These are phyloP conservation scores for Rhinatrema bivittatum DNA, from an alignment of 2,797 vertebrate genomes.

Conservation along the genomic window DNA sequence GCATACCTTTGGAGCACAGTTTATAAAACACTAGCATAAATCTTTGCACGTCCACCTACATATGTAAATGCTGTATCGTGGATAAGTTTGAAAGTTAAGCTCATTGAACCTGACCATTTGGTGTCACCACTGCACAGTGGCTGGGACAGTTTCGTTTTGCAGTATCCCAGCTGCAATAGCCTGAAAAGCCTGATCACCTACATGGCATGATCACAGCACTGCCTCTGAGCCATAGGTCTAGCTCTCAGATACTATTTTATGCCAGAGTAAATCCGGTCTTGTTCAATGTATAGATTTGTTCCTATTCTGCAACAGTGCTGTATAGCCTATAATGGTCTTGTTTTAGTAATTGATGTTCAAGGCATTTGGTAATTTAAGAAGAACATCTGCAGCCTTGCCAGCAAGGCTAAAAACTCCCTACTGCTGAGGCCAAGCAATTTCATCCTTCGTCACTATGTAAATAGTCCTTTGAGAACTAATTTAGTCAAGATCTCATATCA, in stretches of 20 bases:
- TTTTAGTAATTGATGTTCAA: conserved; percentile 12
- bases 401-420: conserved; percentile 18
- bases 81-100: too few species aligned
- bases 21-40: too few species aligned
- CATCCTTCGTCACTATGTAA: conserved; percentile 18
- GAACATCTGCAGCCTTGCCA: conserved; percentile 28
- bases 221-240: neutral
- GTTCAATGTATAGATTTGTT: conserved; percentile 24
- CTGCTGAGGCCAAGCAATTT: conserved; percentile 12
- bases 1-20: too few species aligned
- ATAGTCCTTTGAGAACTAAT: conserved; percentile 13
- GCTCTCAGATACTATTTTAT: conserved; percentile 13
- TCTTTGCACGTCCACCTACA: too few species aligned
- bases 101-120: too few species aligned
- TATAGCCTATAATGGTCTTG: conserved; percentile 29
- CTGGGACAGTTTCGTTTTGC: too few species aligned
- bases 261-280: conserved; percentile 20
- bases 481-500: conserved; percentile 20
- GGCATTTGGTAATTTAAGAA: conserved; percentile 21
- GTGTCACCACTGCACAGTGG: too few species aligned
- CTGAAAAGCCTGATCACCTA: too few species aligned
- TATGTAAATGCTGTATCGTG: too few species aligned
- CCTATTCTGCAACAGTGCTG: conserved; percentile 24
- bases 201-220: too few species aligned
- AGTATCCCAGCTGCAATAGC: too few species aligned